Evolutionary conservation across 1,140 invertebrate genomes (phyloP), one percentile per base, ranked within the genome.

Genomic region (Harlomillsia oculata): DNA sequence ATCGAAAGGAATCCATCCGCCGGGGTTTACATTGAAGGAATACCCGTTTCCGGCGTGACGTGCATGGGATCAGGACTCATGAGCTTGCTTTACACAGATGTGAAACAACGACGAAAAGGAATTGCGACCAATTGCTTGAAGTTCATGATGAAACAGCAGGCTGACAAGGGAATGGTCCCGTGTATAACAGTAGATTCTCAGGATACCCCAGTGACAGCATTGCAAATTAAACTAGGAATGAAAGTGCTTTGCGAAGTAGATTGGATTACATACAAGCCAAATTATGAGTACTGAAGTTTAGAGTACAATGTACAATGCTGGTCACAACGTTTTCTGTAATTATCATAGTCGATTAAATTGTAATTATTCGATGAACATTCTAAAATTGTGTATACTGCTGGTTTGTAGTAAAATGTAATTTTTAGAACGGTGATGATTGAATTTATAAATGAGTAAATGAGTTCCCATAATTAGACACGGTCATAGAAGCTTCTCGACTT

Each of bases 1-100:
- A 43, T 59, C 11, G 16, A 5, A 1, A 28, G 21, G 5, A 59
- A 59, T 49, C 36, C 21, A 14, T 48, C 51, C 2, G 44, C 28
- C 14, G 57, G 57, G 18, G 57, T 54, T 23, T 59, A 46, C 29
- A 23, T 59, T 6, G 26, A 48, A 48, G 57, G 51, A 23, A 20
- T 48, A 25, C 32, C 23, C 3, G 51, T 41, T 5, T 53, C 41
- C 16, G 57, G 57, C 16, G 37, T 59, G 3, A 5, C 21, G 9
- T 30, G 16, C 13, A 14, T 14, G 4, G 41, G 9, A 14, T 5
- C 34, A 34, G 57, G 57, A 21, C 8, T 59, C n/a, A 3, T 59
- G 1, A 20, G 25, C 1, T 36, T 44, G 21, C 20, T 59, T 3
- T 53, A 34, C 28, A 53, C 57, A 13, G n/a, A 32, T 8, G 43